Conservation (phyloP, 2,797 vertebrate species). For the Erithacus rubecula region DNA sequence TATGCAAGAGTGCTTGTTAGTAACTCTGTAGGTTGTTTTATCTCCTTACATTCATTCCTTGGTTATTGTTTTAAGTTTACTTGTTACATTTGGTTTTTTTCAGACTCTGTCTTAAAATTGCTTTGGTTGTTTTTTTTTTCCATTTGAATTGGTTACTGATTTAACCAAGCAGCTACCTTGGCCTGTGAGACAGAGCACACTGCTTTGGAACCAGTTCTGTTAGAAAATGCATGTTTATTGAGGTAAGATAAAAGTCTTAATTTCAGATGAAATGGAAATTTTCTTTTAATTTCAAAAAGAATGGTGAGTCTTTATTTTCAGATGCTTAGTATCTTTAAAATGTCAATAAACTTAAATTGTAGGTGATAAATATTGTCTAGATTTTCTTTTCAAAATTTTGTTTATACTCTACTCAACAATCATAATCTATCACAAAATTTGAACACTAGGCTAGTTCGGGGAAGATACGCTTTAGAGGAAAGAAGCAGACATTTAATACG, state of each 20-base stretch:
- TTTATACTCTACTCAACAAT: background rate
- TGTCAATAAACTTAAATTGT: background rate
- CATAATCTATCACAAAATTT: background rate
- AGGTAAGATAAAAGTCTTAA: background rate
- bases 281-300: background rate
- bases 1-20: background rate
- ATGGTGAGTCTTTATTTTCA: background rate
- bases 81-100: background rate
- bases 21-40: background rate
- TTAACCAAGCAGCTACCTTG: background rate
- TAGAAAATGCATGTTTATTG: background rate
- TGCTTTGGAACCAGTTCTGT: background rate
- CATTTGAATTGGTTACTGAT: background rate
- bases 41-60: background rate
- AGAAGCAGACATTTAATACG: background rate
- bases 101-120: background rate
- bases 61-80: background rate
- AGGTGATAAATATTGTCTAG: background rate
- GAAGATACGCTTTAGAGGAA: background rate
- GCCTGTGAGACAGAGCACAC: background rate
- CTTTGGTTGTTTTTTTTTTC: fast-evolving
- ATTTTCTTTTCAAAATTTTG: background rate
- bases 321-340: background rate
- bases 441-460: background rate
- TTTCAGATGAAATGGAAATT: background rate